These are phyloP conservation scores for Ganaspis sp. DNA, from an alignment of 1,140 invertebrate species.

Conservation along the genomic window DNA sequence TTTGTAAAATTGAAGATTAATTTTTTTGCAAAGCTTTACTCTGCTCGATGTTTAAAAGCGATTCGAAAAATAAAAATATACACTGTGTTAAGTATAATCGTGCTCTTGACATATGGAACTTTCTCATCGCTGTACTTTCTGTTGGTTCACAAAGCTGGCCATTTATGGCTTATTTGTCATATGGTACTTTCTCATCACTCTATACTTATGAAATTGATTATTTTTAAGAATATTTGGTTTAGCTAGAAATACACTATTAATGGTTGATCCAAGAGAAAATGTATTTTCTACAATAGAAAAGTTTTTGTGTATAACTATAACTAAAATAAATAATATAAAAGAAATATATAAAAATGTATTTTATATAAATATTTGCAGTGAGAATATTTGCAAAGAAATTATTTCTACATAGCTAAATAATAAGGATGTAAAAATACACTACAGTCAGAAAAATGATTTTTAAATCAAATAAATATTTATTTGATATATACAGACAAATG, in stretches of 20 bases:
- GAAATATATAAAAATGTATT: too few relatives aligned
- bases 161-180: conserved; percentile 28
- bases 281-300: too few relatives aligned
- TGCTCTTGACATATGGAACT: conserved; percentile 27
- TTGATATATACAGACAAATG: too few relatives aligned
- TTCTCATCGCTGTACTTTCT: conserved; percentile 17
- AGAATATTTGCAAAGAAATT: too few relatives aligned
- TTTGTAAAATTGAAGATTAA: neutral
- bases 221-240: neutral
- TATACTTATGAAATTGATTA: conserved; percentile 10
- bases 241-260: neutral
- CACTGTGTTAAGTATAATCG: neutral
- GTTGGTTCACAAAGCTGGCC: neutral
- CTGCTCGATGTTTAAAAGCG: neutral
- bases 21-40: neutral
- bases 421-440: too few relatives aligned
- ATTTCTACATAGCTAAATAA: too few relatives aligned
- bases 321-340: too few relatives aligned
- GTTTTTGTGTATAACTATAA: too few relatives aligned
- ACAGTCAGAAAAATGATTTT: too few relatives aligned
- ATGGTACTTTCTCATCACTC: conserved; percentile 21
- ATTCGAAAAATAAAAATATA: conserved; percentile 19
- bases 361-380: too few relatives aligned
- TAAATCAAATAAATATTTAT: too few relatives aligned
- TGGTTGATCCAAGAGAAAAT: too few relatives aligned